These are phyloP conservation scores for Stylophora pistillata DNA, from an alignment of 64 coral and sea anemone genomes.

Conservation along the genomic window DNA sequence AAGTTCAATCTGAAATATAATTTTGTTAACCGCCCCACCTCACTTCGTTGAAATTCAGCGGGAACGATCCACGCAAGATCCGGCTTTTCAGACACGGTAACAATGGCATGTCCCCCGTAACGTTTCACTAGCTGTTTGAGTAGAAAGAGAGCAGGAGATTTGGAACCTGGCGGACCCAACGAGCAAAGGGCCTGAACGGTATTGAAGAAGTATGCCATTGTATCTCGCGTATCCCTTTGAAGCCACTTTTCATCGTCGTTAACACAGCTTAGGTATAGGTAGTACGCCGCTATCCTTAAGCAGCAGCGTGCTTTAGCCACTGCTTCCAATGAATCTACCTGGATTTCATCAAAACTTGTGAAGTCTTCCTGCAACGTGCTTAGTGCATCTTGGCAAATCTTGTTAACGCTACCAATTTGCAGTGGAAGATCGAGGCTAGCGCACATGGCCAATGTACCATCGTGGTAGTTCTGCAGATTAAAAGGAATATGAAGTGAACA, in stretches of 20 bases:
- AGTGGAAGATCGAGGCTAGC: not conserved
- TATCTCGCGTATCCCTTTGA: not conserved
- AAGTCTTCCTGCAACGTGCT: not conserved
- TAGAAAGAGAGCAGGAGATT: constrained; percentile 18
- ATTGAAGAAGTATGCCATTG: not conserved
- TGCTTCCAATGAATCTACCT: constrained; percentile 34
- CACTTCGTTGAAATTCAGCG: not conserved
- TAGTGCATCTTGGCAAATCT: not conserved
- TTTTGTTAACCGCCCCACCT: not conserved
- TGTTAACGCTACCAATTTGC: not conserved
- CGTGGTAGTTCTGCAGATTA: not conserved
- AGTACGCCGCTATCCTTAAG: constrained; percentile 18
- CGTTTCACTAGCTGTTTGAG: constrained; percentile 52
- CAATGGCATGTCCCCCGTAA: constrained; percentile 47
- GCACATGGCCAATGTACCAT: not conserved
- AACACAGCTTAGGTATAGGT: constrained; percentile 27
- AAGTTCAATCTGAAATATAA: too few relatives aligned
- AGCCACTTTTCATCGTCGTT: not conserved
- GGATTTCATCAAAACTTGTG: constrained; percentile 2
- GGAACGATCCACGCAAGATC: constrained; percentile 41
- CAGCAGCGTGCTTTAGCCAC: constrained; percentile 30
- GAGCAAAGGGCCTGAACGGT: not conserved
- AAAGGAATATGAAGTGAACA: not conserved
- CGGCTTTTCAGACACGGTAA: not conserved
- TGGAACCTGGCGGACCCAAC: not conserved